Percentiles rank a stretch among this genome's conserved stretches.
Conservation (phyloP, 2,113 vertebrate genomes). For the Vulpes ferrilata region DNA sequence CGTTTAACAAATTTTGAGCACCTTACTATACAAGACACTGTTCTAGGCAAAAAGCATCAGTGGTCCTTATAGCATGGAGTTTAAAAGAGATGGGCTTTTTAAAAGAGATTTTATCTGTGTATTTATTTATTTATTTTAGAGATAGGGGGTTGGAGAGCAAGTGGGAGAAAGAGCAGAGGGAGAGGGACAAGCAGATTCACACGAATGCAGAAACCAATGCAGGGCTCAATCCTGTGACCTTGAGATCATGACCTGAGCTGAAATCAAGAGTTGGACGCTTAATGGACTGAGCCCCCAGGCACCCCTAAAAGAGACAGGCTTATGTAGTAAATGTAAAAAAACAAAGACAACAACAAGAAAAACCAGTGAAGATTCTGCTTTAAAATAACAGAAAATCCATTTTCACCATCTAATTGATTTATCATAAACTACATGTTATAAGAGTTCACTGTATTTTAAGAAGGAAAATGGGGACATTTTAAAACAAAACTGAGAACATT, state of each 20-base stretch:
- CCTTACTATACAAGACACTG: not conserved
- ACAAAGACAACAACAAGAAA: not conserved
- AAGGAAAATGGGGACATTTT: not conserved
- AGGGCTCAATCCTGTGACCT: not conserved
- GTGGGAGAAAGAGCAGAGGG: not conserved
- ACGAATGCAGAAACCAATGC: not conserved
- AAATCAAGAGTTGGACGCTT: not conserved
- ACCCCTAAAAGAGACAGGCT: not conserved
- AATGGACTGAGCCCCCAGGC: not conserved
- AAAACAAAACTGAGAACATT: slow-evolving; percentile 26
- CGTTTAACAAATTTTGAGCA: not conserved
- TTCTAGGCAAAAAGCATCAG: not conserved
- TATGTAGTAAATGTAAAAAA: not conserved
- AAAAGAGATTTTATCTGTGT: not conserved
- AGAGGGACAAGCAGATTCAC: not conserved
- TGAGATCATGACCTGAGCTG: not conserved
- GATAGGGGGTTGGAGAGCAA: not conserved
- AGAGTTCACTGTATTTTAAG: not conserved
- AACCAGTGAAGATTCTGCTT: not conserved
- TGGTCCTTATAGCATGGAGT: not conserved
- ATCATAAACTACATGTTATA: not conserved
- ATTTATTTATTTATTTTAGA: not conserved
- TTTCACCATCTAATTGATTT: not conserved
- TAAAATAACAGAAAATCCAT: not conserved
- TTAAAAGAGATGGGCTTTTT: not conserved